These are phyloP conservation scores for Pangasianodon gigas DNA, from an alignment of 2,113 vertebrate species.

Conservation along the genomic window DNA sequence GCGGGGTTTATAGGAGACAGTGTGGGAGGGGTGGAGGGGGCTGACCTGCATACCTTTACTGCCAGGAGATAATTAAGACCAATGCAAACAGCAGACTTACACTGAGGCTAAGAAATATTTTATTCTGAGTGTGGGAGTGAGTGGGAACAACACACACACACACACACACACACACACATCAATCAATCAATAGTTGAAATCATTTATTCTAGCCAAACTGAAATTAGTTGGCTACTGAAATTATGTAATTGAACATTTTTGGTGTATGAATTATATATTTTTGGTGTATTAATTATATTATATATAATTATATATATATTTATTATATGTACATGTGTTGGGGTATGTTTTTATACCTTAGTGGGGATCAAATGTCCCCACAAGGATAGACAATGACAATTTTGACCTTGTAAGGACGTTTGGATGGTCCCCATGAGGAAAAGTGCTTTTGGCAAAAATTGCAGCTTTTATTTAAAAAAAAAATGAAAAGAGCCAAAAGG, in stretches of 20 bases:
- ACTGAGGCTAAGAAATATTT: background rate
- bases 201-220: background rate
- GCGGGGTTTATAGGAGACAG: constrained; percentile 16
- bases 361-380: background rate
- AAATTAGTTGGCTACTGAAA: background rate
- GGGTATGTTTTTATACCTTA: background rate
- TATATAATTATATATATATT: no score
- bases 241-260: background rate
- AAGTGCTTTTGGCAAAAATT: background rate
- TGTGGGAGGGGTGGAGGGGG: constrained; percentile 66
- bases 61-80: constrained; percentile 13
- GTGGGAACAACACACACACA: background rate
- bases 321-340: background rate
- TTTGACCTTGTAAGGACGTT: background rate
- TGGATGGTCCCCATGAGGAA: background rate
- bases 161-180: no score
- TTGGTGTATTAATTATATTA: background rate
- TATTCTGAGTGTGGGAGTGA: background rate
- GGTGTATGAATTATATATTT: background rate
- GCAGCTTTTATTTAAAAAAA: no score
- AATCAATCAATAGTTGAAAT: background rate
- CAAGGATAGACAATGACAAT: background rate
- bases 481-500: background rate
- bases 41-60: constrained; percentile 69
- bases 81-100: constrained; percentile 6